A percentile compares a stretch with the other conserved stretches of the same genome.
Conservation (phyloP, 2,888 invertebrate genomes). For the Zaprionus lineosus region DNA sequence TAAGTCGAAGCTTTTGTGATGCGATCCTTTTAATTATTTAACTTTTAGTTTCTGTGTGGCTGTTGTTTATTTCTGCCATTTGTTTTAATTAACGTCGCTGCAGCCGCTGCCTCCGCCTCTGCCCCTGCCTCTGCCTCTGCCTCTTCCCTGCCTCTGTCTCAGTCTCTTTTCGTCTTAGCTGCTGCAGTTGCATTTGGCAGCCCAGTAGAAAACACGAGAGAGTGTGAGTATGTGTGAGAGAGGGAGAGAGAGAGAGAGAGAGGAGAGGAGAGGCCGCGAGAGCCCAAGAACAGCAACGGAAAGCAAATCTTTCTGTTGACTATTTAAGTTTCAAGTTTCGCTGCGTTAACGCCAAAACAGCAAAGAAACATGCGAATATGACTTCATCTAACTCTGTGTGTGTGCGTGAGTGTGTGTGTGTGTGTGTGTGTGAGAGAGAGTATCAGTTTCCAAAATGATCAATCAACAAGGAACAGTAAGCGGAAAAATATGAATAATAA, state of each 20-base stretch:
- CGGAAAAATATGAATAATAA: not conserved
- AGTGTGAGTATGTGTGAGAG: no score
- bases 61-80: constrained; percentile 67
- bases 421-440: not conserved
- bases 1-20: constrained; percentile 59
- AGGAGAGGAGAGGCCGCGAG: constrained; percentile 18
- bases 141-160: not conserved
- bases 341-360: constrained; percentile 31
- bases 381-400: not conserved
- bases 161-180: constrained; percentile 1
- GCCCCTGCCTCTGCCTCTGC: not conserved
- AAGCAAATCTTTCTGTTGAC: constrained; percentile 57
- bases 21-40: constrained; percentile 71
- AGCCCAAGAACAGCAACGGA: constrained; percentile 33
- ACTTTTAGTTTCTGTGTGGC: constrained; percentile 56
- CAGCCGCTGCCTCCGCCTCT: constrained; percentile 1
- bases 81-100: constrained; percentile 65
- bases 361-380: constrained; percentile 9
- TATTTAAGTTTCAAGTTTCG: constrained; percentile 52
- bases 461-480: constrained; percentile 8
- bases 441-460: constrained; percentile 19
- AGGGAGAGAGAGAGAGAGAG: no score
- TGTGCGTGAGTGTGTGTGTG: not conserved
- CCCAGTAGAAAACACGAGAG: constrained; percentile 26
- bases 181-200: constrained; percentile 41